Percentiles rank a stretch among this genome's conserved stretches.
Conservation (phyloP, 2,797 vertebrate genomes). For the Okamejei kenojei region DNA sequence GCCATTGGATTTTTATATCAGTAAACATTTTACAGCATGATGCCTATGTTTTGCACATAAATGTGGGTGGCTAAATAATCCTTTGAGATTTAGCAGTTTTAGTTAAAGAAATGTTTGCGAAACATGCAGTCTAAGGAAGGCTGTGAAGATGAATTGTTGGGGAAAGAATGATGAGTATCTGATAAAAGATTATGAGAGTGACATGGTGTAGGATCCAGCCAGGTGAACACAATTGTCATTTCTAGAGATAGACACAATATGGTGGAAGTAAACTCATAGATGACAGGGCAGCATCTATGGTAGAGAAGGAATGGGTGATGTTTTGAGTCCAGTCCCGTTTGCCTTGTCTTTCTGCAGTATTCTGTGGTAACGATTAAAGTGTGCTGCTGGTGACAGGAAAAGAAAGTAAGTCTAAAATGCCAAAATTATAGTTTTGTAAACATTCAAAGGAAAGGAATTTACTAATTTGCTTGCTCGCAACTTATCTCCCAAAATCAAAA, state of each 20-base stretch:
- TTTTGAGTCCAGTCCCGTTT: not conserved
- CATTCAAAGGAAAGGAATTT: not conserved
- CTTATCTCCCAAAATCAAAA: not conserved
- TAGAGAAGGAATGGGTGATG: too few relatives aligned
- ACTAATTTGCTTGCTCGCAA: not conserved
- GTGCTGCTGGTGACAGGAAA: too few relatives aligned
- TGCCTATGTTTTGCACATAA: not conserved
- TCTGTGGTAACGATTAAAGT: not conserved
- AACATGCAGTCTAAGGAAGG: not conserved
- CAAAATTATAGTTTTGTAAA: not conserved
- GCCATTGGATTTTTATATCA: not conserved
- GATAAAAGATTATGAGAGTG: not conserved
- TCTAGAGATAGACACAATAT: not conserved
- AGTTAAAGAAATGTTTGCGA: not conserved
- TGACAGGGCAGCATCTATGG: too few relatives aligned
- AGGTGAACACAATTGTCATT: not conserved
- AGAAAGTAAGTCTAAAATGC: not conserved
- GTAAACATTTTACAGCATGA: not conserved
- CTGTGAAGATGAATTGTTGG: not conserved
- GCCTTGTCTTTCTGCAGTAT: not conserved
- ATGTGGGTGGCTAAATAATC: not conserved
- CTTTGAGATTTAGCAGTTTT: not conserved
- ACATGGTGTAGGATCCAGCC: not conserved
- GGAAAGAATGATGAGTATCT: not conserved
- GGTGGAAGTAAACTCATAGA: too few relatives aligned